Evolutionary conservation across 2,888 invertebrate species (phyloP), one percentile per base, ranked within the genome.

Genomic region (Nebria brevicollis): DNA sequence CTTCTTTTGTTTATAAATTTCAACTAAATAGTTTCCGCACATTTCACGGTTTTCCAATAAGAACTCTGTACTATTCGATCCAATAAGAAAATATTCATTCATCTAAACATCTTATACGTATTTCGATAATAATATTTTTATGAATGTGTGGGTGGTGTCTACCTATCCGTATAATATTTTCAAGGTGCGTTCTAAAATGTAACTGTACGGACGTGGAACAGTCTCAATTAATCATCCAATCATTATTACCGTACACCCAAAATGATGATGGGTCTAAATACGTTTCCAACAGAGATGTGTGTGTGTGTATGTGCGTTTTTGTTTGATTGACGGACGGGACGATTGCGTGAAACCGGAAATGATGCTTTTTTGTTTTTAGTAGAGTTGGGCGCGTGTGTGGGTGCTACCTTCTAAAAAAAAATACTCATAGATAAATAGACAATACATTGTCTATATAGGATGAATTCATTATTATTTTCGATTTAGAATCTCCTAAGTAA

Each of bases 281-380:
- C 54, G 8, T 34, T 34, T 34, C 2, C 34, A 54, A 6, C 54
- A 54, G 54, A 54, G 8, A 66, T 75, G 65, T 75, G 75, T 75
- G 54, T 75, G 64, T 75, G 65, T 54, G 65, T 75, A 54, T 4
- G 73, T 15, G 20, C 43, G 73, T 66, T 15, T 70, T 1, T 34
- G 70, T 70, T 25, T 11, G 78, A 72, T 78, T 78, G 78, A 78
- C 73, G 42, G 72, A 72, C 77, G 26, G 20, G 72, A 54, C 64
- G 70, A 70, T 70, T 70, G 70, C 66, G 65, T 72, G 66, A 72
- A 65, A 78, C 78, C 78, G 78, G 78, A 78, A 78, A 78, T 78
- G 65, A 72, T 78, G 13, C 54, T 64, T 78, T 72, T 66, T 76
- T 76, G 66, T 42, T 76, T 68, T 66, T 43, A 43, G 70, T 64